Base-by-base conservation (phyloP, 2,888 invertebrate species). In the Yponomeuta plumbellus region DNA sequence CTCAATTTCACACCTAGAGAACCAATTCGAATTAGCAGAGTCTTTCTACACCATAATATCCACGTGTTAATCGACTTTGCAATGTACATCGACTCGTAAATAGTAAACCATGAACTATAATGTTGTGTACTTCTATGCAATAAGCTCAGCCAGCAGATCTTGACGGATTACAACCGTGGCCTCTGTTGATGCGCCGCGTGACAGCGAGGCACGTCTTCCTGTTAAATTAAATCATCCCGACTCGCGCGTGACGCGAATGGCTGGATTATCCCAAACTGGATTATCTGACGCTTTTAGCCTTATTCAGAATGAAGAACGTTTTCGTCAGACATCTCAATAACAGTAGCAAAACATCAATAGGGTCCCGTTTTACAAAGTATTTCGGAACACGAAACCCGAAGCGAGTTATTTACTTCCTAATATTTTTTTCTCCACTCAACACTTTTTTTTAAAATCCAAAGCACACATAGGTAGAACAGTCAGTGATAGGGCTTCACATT, bases 131-230 rank as follows among this genome's bases (percentile, higher is more conserved):
- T 44, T 44, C 11, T 44, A 26, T 26, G 13, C 3, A 44, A 44
- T 44, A 44, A 44, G 11, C 11, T 17, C 44, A 52, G 44, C 17
- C 3, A 17, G 44, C 13, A 17, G 44, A 52, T 52, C 17, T 52
- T 52, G 44, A 52, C 44, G 44, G 17, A 52, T 52, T 52, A 52
- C 17, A 52, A 52, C 17, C 44, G 44, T 52, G 44, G 13, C 17
- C 44, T 5, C 44, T 3, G 44, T 17, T 52, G 17, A 52, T 52
- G 44, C 44, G 44, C 17, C 17, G 17, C 5, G 44, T 52, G 44
- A 52, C 44, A 52, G 44, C 44, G 44, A 52, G 44, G 44, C 44
- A 52, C 44, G 44, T 52, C 44, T 52, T 52, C 44, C 44, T 52
- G 44, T 52, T 52, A 52, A 13, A 52, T 52, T 52, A 52, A 52